Evolutionary conservation across 2,113 vertebrate genomes (phyloP), one percentile per base, ranked within the genome.

Genomic region (Aptenodytes patagonicus): DNA sequence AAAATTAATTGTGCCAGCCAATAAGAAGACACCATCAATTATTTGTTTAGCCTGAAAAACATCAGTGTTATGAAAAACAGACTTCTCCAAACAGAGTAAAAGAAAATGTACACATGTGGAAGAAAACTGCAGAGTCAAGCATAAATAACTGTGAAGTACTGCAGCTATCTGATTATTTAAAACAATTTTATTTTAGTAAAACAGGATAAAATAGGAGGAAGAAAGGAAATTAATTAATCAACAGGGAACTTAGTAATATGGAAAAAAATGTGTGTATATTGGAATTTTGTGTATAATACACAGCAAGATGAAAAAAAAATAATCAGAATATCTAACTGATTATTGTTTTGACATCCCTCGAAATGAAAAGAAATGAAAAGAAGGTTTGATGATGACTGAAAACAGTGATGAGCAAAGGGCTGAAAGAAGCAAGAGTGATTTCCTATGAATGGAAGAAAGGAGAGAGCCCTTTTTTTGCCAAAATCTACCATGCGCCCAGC

Each of bases 1-100:
- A 49, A 91, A 94, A 96, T 69, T 92, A 97, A 42, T 79, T 79
- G 73, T 83, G 54, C 85, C 62, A 95, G 46, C 66, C 87, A 94
- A 66, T 80, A 87, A 91, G 57, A 84, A 87, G 49, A 57, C 31
- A 49, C 11, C 58, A 87, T 91, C 90, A 96, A 90, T 93, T 95
- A 80, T 83, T 94, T 93, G 31, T 70, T 61, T 61, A 77, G 36
- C 40, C 83, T 80, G 78, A 91, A 94, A 96, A 94, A 65, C 20
- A 75, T n/a, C 4, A 1, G 2, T 54, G 13, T 80, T 95, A 94
- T 69, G 40, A 90, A 80, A 93, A 93, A 83, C 13, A 89, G 68
- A 71, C 38, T 84, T 71, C 46, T 84, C 47, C 26, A 89, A 80
- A 87, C 3, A 68, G 26, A 36, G 24, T n/a, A 51, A 49, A 89